Evolutionary conservation across 1,140 invertebrate genomes (phyloP), one percentile per base, ranked within the genome.

Genomic region (Drosophila ercepeae): DNA sequence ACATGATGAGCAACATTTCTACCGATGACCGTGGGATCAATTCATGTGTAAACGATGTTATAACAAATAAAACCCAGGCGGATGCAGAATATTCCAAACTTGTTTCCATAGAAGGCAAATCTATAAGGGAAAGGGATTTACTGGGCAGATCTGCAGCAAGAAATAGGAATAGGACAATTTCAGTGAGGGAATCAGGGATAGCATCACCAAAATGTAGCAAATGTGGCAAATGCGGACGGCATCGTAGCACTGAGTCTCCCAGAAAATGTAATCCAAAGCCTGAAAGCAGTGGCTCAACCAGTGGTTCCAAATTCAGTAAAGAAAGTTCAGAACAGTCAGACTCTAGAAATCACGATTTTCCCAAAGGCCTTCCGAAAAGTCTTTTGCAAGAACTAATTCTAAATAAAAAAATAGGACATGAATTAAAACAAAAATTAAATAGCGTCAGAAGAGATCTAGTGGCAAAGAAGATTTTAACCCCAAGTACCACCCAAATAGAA

Each of bases 31-130:
- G 11, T 1, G 50, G 11, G 41, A 9, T 7, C 0, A 25, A 1
- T 7, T 13, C 39, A 2, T n/a, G 21, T 21, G 11, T 19, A 41
- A 59, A 58, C 59, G 68, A 82, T 3, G 53, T 73, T 42, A 45
- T 55, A 81, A 14, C 49, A 23, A 82, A 82, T 82, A 82, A 82
- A 83, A 44, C 44, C 16, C 34, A 48, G 42, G 36, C n/a, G 18
- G 63, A 57, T 77, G 45, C 48, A 60, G 53, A 83, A 21, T 83
- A 82, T 49, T n/a, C 6, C 8, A 27, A 69, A 14, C 14, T 21
- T 3, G 11, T 49, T 3, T 55, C 39, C 14, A 32, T 7, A 19
- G 8, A 21, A 9, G 34, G 8, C 1, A 11, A 29, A 16, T 6
- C 34, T 2, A 16, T n/a, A 14, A 39, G 25, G 44, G 27, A 32